Percentiles rank a stretch among this genome's conserved stretches.
Conservation (phyloP, 2,113 vertebrate genomes). For the Phainopepla nitens region DNA sequence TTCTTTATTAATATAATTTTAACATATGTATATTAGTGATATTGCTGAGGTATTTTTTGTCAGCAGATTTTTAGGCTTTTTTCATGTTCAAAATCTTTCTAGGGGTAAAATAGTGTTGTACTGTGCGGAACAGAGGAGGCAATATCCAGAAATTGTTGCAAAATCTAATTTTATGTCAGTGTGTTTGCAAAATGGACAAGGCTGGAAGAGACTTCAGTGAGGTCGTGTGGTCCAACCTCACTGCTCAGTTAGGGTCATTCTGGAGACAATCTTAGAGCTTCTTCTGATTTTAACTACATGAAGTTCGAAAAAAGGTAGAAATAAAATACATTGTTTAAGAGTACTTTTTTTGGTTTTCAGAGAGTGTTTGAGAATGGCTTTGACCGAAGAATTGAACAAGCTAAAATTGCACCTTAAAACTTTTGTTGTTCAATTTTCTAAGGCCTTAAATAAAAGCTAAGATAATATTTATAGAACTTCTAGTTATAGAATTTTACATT, state of each 20-base stretch:
- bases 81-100: background rate
- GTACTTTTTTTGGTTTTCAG: background rate
- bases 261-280: background rate
- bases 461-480: background rate
- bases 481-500: background rate
- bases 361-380: background rate
- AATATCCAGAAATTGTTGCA: background rate
- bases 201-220: background rate
- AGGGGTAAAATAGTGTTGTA: background rate
- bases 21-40: background rate
- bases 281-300: background rate
- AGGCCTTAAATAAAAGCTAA: background rate
- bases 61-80: background rate
- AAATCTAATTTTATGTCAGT: background rate
- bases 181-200: background rate
- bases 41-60: background rate
- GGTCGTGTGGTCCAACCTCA: background rate
- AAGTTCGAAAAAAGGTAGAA: background rate
- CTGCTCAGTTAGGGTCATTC: background rate
- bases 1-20: background rate
- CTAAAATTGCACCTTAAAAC: background rate
- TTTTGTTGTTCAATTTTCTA: background rate
- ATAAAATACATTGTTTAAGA: background rate
- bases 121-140: background rate
- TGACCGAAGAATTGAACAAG: background rate